Evolutionary conservation across 2,797 vertebrate genomes (phyloP), one percentile per base, ranked within the genome.

Genomic region (Apogon hyalosoma): DNA sequence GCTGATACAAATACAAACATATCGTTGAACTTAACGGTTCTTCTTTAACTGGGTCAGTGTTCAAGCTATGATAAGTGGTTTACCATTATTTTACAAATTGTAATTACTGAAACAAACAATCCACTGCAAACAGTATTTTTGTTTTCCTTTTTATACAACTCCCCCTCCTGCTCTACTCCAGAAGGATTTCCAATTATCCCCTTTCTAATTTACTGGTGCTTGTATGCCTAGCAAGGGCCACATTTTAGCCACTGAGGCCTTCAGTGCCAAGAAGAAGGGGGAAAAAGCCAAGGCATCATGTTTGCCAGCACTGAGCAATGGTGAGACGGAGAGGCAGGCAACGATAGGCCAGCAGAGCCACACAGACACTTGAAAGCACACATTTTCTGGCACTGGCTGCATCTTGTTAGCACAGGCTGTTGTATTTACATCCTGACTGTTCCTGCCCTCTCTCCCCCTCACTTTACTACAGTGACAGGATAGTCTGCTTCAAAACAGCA

Each of bases 361-460:
- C 68, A 74, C 57, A 64, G 21, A 81, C 60, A 33, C 73, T 70
- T 36, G 36, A 63, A 69, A 69, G 70, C 57, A 54, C 69, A 69
- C 80, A 75, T 73, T 71, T 79, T 68, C 54, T 87, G 82, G 88
- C 83, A 72, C 11, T 11, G 8, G 19, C 63, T 54, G 69, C 50
- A 21, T 82, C 57, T 66, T 43, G 77, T 87, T 82, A 83, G 71
- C 69, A 63, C 78, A 84, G 67, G 51, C 78, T 80, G 80, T 62
- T 82, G 63, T 79, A 39, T 71, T 76, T 75, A 70, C 80, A 76
- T 82, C 77, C 67, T 49, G 69, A 72, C 54, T 52, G 65, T 41
- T 64, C 52, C 59, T 61, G 58, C 55, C 62, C 41, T 39, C 47
- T 48, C 52, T 11, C 16, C 11, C 41, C 19, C 36, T 18, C 48